A percentile compares a stretch with the other conserved stretches of the same genome.
These are phyloP conservation scores for Megaustenia siamemsis DNA, from an alignment of 2,888 invertebrate genomes.

Conservation along the genomic window DNA sequence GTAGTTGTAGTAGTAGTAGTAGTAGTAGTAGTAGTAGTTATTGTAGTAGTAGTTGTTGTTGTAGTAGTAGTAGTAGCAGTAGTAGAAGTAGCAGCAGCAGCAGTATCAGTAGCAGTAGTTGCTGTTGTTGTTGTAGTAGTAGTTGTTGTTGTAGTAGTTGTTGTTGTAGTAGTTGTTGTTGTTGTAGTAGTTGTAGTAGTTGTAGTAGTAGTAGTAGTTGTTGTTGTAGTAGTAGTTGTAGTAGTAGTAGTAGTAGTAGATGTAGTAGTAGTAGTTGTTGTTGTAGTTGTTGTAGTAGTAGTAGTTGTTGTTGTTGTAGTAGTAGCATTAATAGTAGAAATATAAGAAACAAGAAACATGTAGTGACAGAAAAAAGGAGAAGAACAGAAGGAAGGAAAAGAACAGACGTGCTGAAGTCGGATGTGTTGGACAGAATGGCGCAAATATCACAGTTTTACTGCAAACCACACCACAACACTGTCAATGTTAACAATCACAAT, in stretches of 20 bases:
- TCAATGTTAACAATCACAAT: too few relatives aligned
- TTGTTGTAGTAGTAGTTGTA: constrained; percentile 1
- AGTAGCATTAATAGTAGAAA: too few relatives aligned
- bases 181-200: constrained; percentile 23
- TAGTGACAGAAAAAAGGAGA: too few relatives aligned
- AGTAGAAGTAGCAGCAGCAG: neutral
- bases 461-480: too few relatives aligned
- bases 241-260: constrained; percentile 16
- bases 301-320: constrained; percentile 6
- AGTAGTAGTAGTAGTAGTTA: too few relatives aligned
- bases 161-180: constrained; percentile 20
- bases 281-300: constrained; percentile 28
- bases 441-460: too few relatives aligned
- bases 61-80: constrained; percentile 31
- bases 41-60: neutral
- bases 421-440: too few relatives aligned
- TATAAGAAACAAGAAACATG: too few relatives aligned
- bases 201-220: constrained; percentile 29
- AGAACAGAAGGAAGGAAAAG: too few relatives aligned
- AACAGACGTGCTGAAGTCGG: too few relatives aligned
- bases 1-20: constrained; percentile 31
- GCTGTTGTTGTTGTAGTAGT: neutral
- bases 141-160: constrained; percentile 29
- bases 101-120: too few relatives aligned
- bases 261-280: constrained; percentile 24